These are phyloP conservation scores for Drosophila ananassae DNA, from an alignment of 1,140 invertebrate genomes.

Conservation along the genomic window DNA sequence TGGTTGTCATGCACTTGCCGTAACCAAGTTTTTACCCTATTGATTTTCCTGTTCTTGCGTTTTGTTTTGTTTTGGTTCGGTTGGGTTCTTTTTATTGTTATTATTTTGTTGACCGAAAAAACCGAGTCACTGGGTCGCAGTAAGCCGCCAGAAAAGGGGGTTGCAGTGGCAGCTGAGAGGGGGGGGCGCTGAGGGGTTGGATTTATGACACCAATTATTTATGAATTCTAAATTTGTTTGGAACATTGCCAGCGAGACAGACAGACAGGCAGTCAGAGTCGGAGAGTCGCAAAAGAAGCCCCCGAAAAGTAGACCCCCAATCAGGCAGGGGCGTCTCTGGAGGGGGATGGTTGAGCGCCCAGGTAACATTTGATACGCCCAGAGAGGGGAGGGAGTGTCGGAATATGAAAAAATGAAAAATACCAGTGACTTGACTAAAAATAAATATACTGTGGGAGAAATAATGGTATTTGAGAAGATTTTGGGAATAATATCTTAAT, in stretches of 20 bases:
- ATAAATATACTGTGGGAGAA: constrained; percentile 23
- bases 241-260: constrained; percentile 59
- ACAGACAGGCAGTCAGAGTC: constrained; percentile 30
- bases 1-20: constrained; percentile 64
- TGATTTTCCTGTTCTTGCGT: constrained; percentile 56
- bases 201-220: constrained; percentile 82
- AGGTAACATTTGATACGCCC: constrained; percentile 39
- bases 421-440: constrained; percentile 25
- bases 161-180: constrained; percentile 3
- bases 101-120: constrained; percentile 45
- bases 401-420: constrained; percentile 53
- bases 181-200: not conserved
- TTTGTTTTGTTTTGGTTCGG: constrained; percentile 28
- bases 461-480: not conserved
- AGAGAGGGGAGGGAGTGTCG: not conserved
- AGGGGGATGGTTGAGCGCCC: not conserved
- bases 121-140: constrained; percentile 72
- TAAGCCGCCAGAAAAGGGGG: constrained; percentile 1
- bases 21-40: constrained; percentile 57
- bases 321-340: constrained; percentile 2
- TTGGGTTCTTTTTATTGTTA: constrained; percentile 24
- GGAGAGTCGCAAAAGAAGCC: constrained; percentile 18
- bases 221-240: constrained; percentile 81
- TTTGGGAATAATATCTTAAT: not conserved
- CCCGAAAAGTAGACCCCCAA: constrained; percentile 7